Conservation (phyloP, 1,140 invertebrate genomes). For the Diachasmimorpha longicaudata region DNA sequence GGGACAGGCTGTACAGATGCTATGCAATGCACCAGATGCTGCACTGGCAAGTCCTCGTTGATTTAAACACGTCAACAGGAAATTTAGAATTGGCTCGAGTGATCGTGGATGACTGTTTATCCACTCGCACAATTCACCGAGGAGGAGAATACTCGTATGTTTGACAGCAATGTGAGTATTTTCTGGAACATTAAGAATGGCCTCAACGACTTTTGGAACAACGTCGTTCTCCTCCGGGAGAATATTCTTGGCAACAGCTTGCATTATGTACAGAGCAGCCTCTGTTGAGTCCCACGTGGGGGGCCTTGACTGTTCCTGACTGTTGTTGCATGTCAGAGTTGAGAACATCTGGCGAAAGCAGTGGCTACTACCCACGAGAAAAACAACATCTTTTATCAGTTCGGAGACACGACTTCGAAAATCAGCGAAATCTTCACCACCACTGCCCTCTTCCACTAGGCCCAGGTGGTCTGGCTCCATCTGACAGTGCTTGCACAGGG, state of each 20-base stretch:
- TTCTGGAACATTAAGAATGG: constrained; percentile 84
- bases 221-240: constrained; percentile 90
- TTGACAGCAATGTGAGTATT: constrained; percentile 87
- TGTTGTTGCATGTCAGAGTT: constrained; percentile 60
- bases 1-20: constrained; percentile 80
- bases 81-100: constrained; percentile 79
- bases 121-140: constrained; percentile 96
- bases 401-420: constrained; percentile 91
- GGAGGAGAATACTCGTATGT: constrained; percentile 85
- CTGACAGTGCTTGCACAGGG: constrained; percentile 85
- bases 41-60: constrained; percentile 76
- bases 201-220: constrained; percentile 91
- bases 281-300: constrained; percentile 91
- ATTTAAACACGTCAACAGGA: constrained; percentile 76
- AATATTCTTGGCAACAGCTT: constrained; percentile 94
- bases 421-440: constrained; percentile 69
- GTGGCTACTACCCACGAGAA: constrained; percentile 90
- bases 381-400: constrained; percentile 96
- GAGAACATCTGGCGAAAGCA: constrained; percentile 93
- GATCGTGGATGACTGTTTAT: constrained; percentile 85
- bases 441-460: constrained; percentile 78
- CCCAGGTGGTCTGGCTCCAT: constrained; percentile 90
- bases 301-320: constrained; percentile 54
- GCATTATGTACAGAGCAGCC: constrained; percentile 95
- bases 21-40: constrained; percentile 77